A percentile compares a stretch with the other conserved stretches of the same genome.
Conservation (phyloP, 2,113 vertebrate genomes). For the Eidolon helvum region DNA sequence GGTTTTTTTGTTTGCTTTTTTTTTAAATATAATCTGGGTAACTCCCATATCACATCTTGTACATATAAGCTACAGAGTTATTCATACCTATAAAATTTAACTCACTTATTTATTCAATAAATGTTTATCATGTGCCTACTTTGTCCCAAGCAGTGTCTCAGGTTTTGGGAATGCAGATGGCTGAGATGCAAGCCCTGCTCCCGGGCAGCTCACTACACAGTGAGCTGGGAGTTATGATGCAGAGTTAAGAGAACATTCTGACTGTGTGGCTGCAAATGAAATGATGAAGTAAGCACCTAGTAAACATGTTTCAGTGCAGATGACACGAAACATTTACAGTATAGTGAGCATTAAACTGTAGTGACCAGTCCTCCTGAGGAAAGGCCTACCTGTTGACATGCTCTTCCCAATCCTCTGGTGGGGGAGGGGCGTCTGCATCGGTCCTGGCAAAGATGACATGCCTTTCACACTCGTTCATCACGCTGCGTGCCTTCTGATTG, state of each 20-base stretch:
- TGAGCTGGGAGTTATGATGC: neutral
- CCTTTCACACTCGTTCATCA: constrained; percentile 98
- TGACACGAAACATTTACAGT: neutral
- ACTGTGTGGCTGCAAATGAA: neutral
- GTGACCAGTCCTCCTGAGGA: neutral
- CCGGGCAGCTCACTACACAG: neutral
- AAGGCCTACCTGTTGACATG: constrained; percentile 92
- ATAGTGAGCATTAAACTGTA: neutral
- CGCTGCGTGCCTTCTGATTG: constrained; percentile 95
- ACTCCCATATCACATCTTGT: neutral
- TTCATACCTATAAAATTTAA: neutral
- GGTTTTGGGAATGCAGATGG: neutral
- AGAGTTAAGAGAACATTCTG: neutral
- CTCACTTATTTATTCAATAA: neutral
- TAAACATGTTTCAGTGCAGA: neutral
- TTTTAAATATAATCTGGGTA: neutral
- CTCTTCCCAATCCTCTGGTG: constrained; percentile 98
- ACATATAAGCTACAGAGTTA: neutral
- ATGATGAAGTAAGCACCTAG: neutral
- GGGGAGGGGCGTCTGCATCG: constrained; percentile 92
- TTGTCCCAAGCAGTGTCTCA: neutral
- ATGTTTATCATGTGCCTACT: neutral
- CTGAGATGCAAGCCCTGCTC: neutral
- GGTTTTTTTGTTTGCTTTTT: neutral
- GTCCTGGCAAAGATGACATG: constrained; percentile 97